Conservation (phyloP, 2,888 invertebrate genomes). For the Apantesis nais region DNA sequence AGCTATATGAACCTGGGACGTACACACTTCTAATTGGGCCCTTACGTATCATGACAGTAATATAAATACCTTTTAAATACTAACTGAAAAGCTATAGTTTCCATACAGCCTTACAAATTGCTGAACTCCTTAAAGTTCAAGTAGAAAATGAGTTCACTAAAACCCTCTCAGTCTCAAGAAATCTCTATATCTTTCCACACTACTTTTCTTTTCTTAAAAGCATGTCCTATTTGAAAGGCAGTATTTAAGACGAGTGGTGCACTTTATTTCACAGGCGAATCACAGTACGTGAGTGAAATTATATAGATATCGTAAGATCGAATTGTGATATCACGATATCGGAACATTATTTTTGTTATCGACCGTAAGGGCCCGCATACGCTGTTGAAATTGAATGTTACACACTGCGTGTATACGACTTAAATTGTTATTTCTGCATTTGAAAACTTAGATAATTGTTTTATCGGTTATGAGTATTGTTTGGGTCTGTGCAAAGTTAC, state of each 20-base stretch:
- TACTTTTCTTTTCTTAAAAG: not conserved
- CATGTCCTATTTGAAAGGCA: slow-evolving; percentile 4
- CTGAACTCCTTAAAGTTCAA: not conserved
- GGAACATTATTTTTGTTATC: slow-evolving; percentile 43
- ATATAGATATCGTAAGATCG: slow-evolving; percentile 12
- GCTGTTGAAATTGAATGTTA: slow-evolving; percentile 38
- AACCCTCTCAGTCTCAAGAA: no score
- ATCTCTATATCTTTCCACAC: not conserved
- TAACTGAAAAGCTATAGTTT: not conserved
- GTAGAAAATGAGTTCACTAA: no score
- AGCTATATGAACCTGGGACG: slow-evolving; percentile 53
- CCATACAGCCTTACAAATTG: not conserved
- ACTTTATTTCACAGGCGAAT: not conserved
- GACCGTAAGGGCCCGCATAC: slow-evolving; percentile 33
- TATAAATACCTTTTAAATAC: not conserved
- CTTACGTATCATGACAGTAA: slow-evolving; percentile 11
- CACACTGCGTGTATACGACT: slow-evolving; percentile 77
- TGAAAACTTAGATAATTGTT: slow-evolving; percentile 58
- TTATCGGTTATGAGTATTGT: slow-evolving; percentile 58
- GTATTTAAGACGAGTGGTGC: slow-evolving; percentile 8
- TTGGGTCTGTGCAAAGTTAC: slow-evolving; percentile 67
- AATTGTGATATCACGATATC: slow-evolving; percentile 11
- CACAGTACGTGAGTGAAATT: slow-evolving; percentile 16
- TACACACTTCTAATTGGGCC: slow-evolving; percentile 56
- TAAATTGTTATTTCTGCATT: slow-evolving; percentile 73